phyloP scores from a whole-genome alignment of 2,113 vertebrate genomes.

The Montifringilla adamsi region DNA sequence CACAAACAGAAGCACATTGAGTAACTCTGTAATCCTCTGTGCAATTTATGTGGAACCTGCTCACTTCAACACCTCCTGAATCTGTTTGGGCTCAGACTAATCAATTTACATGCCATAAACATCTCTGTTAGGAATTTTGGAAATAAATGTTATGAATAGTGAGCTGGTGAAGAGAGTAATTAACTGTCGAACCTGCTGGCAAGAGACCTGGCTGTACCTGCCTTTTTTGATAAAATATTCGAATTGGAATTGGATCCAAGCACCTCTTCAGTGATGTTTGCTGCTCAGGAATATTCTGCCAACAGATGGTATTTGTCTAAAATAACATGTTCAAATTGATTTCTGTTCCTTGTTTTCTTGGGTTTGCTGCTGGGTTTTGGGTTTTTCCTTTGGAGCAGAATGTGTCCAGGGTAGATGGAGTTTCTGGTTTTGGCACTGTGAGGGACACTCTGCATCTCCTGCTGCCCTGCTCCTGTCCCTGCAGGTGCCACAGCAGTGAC shows the following conservation, averaged over 20 bases:
- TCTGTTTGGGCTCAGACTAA: neutral
- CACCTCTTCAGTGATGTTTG: neutral
- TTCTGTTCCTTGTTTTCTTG: neutral
- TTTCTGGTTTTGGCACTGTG: neutral
- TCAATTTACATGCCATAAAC: neutral
- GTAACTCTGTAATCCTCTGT: neutral
- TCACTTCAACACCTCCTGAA: neutral
- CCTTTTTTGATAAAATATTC: neutral
- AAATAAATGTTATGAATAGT: neutral
- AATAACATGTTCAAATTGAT: neutral
- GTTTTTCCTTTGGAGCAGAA: neutral
- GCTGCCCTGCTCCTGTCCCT: neutral
- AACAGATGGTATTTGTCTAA: neutral
- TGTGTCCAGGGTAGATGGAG: neutral
- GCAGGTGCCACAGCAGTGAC: neutral
- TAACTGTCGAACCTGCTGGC: neutral
- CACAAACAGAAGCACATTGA: neutral
- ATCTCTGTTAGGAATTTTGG: neutral
- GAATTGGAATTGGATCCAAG: neutral
- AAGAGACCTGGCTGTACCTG: neutral
- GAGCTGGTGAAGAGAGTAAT: neutral
- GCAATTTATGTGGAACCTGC: neutral
- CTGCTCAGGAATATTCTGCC: neutral
- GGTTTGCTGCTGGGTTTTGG: neutral
- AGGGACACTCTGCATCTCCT: neutral